Evolutionary conservation across 2,113 vertebrate genomes (phyloP).

Genomic region (Pedionomus torquatus): DNA sequence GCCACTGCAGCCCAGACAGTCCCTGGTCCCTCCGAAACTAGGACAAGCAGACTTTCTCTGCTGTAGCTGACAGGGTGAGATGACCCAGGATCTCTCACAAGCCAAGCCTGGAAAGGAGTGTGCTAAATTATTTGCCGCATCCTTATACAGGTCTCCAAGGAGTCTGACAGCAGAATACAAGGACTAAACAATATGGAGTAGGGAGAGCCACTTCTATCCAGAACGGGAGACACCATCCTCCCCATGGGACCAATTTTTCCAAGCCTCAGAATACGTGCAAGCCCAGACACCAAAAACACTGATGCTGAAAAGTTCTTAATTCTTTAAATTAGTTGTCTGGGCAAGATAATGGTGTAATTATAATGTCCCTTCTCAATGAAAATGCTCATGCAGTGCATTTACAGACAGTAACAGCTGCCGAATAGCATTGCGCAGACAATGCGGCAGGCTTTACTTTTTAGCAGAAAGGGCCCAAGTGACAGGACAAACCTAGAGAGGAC

Average conservation of each 20-base stretch:
- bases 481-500: not conserved
- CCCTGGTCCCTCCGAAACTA: not conserved
- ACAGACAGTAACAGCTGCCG: not conserved
- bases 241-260: not conserved
- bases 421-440: not conserved
- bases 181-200: not conserved
- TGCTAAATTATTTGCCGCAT: not conserved
- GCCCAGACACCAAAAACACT: not conserved
- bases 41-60: not conserved
- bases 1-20: not conserved
- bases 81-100: too few relatives aligned
- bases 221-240: not conserved
- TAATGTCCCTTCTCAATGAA: not conserved
- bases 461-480: not conserved
- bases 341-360: not conserved
- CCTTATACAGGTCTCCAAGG: not conserved
- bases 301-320: not conserved
- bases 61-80: not conserved
- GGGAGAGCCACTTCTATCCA: not conserved
- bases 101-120: rapidly evolving
- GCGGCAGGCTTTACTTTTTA: not conserved
- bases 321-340: not conserved
- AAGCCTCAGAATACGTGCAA: not conserved
- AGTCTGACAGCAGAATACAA: not conserved
- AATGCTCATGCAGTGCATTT: not conserved